Conservation (phyloP, 2,888 invertebrate genomes). For the Cylloceria caligata region DNA sequence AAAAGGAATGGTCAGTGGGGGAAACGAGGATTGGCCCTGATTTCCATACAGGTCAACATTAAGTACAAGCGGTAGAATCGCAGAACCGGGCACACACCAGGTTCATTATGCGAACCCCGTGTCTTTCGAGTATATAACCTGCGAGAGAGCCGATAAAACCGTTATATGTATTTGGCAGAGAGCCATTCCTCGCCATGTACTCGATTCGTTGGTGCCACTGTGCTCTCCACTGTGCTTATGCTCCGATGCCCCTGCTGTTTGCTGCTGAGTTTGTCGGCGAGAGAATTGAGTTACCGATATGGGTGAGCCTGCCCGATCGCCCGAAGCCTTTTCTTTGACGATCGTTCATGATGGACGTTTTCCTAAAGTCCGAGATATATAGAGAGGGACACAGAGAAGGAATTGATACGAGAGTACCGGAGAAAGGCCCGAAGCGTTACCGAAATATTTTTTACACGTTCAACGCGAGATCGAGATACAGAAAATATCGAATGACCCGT, state of each 20-base stretch:
- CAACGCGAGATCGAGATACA: constrained; percentile 33
- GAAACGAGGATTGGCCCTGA: constrained; percentile 61
- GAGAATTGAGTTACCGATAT: constrained; percentile 55
- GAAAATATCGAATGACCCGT: constrained; percentile 62
- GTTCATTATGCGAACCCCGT: constrained; percentile 75
- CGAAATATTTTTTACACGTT: constrained; percentile 53
- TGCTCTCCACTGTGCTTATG: constrained; percentile 25
- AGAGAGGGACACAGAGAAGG: constrained; percentile 13
- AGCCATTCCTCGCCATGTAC: constrained; percentile 76
- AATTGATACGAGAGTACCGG: not conserved
- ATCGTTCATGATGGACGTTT: constrained; percentile 23
- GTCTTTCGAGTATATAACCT: constrained; percentile 42
- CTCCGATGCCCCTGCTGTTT: not conserved
- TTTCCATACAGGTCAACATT: constrained; percentile 77
- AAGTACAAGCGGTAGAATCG: constrained; percentile 63
- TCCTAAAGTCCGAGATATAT: constrained; percentile 22
- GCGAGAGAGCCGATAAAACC: constrained; percentile 74
- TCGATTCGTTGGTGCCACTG: constrained; percentile 71
- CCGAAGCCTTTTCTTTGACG: constrained; percentile 37
- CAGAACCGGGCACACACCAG: constrained; percentile 36
- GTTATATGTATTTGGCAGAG: constrained; percentile 82
- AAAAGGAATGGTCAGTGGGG: constrained; percentile 44
- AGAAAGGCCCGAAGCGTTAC: constrained; percentile 42
- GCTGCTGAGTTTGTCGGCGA: constrained; percentile 18
- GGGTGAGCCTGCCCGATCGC: constrained; percentile 33